Base-by-base conservation (phyloP, 2,888 invertebrate genomes). In the Aphidoletes aphidimyza region DNA sequence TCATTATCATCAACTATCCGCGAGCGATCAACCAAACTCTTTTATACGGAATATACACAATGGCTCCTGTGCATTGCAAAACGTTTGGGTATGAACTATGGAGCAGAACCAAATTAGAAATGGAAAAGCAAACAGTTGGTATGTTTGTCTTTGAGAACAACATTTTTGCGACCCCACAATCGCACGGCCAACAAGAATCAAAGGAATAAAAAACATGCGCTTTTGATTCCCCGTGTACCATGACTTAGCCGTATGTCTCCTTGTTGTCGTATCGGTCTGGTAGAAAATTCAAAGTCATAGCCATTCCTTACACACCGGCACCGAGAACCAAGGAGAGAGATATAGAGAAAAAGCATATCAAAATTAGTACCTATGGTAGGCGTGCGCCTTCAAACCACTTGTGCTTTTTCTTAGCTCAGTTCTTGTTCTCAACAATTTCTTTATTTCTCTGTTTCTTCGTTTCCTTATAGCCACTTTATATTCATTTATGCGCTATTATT, bases 311-410 rank as follows among this genome's bases (percentile, higher is more conserved):
- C 69, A 30, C 34, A 19, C 47, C 5, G 9, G 17, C 47, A 47
- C 47, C 2, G 2, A 39, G 39, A 39, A 11, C 5, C 6, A 39
- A 39, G 6, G 39, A 39, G 39, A 5, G 39, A 39, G 6, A 39
- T 39, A 39, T 39, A 39, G 11, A 54, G 17, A 17, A 22, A 54
- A 54, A 54, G 22, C 9, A 3, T n/a, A 5, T 54, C 22, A 1
- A 30, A 69, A 69, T 69, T 26, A 34, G 14, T 30, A 11, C 30
- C 69, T n/a, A 69, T 69, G 69, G 30, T 1, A 30, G 1, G 69
- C 69, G 14, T 69, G 54, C 69, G 69, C 22, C 54, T n/a, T n/a
- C n/a, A n/a, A 69, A 69, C 69, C 69, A 69, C 69, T 69, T 69
- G 69, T 69, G 8, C 14, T 42, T 69, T 69, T 69, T 54, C 54